A percentile compares a stretch with the other conserved stretches of the same genome.
Conservation (phyloP, 2,113 vertebrate species). For the Cromileptes altivelis region DNA sequence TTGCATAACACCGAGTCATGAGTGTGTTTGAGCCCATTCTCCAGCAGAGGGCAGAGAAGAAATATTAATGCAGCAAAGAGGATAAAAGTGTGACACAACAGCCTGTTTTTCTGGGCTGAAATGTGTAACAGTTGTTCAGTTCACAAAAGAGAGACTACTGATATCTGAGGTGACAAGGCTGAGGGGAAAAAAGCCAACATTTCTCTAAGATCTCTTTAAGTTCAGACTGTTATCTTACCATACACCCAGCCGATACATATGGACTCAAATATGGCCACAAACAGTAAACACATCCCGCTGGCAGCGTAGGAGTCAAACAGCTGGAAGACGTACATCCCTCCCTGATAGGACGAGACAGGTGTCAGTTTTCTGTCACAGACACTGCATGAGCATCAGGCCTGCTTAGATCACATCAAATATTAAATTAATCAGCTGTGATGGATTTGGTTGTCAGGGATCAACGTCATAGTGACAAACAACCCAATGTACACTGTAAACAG, state of each 20-base stretch:
- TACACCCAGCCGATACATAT: slow-evolving; percentile 99
- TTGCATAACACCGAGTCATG: not conserved
- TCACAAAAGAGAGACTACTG: not conserved
- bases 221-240: slow-evolving; percentile 84
- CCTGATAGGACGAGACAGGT: slow-evolving; percentile 80
- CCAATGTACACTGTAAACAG: not conserved
- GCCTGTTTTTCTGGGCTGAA: not conserved
- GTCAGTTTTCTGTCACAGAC: slow-evolving; percentile 41
- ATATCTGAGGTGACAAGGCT: not conserved
- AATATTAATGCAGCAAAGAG: slow-evolving; percentile 52
- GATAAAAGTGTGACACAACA: not conserved
- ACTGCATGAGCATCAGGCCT: not conserved
- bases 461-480: not conserved
- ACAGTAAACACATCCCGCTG: slow-evolving; percentile 98
- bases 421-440: not conserved
- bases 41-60: slow-evolving; percentile 84
- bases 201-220: not conserved
- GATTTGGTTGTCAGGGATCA: slow-evolving; percentile 9
- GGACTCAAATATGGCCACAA: slow-evolving; percentile 98
- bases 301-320: slow-evolving; percentile 97
- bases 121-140: slow-evolving; percentile 15
- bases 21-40: slow-evolving; percentile 54
- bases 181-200: not conserved
- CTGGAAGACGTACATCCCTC: slow-evolving; percentile 99
- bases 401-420: not conserved